A percentile compares a stretch with the other conserved stretches of the same genome.
These are phyloP conservation scores for Dendrocincla fuliginosa DNA, from an alignment of 2,797 vertebrate species.

Conservation along the genomic window DNA sequence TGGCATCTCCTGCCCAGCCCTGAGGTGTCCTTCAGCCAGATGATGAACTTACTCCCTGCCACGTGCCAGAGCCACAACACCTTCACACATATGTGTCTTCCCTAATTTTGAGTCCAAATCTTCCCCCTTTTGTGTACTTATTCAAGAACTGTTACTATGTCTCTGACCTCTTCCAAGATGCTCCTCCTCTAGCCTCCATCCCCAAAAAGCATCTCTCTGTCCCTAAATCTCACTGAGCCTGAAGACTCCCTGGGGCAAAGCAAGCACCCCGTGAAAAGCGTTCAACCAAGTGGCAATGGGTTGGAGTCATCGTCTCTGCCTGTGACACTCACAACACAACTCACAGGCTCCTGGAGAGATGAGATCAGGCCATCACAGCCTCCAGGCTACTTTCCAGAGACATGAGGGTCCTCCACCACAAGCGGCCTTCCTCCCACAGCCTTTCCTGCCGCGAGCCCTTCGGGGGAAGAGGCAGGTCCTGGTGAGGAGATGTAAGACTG, in stretches of 20 bases:
- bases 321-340: constrained; percentile 11
- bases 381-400: constrained; percentile 43
- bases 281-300: constrained; percentile 8
- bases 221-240: not conserved
- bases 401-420: not conserved
- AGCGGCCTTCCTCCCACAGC: constrained; percentile 31
- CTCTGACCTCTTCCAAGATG: not conserved
- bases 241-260: constrained; percentile 9
- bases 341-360: constrained; percentile 40
- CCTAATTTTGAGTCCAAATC: not conserved
- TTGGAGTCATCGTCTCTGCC: constrained; percentile 6
- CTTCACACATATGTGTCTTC: not conserved
- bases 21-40: not conserved
- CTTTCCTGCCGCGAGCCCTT: not conserved
- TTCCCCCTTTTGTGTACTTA: not conserved
- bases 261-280: not conserved
- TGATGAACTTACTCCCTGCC: not conserved
- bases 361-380: constrained; percentile 41
- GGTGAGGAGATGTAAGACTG: constrained; percentile 4
- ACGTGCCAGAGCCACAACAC: not conserved
- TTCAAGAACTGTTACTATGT: not conserved
- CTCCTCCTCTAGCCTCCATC: not conserved
- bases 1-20: not conserved
- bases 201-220: not conserved
- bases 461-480: constrained; percentile 7